These are phyloP conservation scores for Anarrhichthys ocellatus DNA, from an alignment of 2,113 vertebrate species.

Conservation along the genomic window DNA sequence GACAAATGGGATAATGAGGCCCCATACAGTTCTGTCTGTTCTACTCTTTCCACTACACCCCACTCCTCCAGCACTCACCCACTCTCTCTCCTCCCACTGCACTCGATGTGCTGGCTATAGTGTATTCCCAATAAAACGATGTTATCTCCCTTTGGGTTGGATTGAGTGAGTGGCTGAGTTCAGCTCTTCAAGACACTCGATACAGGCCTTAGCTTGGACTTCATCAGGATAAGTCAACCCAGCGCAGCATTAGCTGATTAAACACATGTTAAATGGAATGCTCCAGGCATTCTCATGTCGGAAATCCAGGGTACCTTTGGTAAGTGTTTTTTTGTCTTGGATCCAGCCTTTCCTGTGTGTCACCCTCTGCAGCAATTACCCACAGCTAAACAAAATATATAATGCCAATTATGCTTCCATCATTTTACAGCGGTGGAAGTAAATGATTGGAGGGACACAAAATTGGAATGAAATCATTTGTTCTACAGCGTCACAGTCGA, in stretches of 20 bases:
- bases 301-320: constrained; percentile 7
- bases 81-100: constrained; percentile 40
- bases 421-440: constrained; percentile 41
- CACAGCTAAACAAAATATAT: constrained; percentile 28
- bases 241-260: constrained; percentile 79
- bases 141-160: constrained; percentile 58
- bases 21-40: constrained; percentile 15
- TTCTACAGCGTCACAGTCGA: constrained; percentile 56
- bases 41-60: neutral
- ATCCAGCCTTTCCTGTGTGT: neutral
- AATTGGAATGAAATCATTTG: constrained; percentile 64
- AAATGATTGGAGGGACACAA: constrained; percentile 58
- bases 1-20: neutral
- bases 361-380: constrained; percentile 19
- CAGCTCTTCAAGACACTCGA: constrained; percentile 62
- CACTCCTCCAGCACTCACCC: constrained; percentile 15
- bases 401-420: constrained; percentile 26
- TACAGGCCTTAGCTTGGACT: constrained; percentile 57
- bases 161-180: constrained; percentile 71
- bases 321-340: neutral
- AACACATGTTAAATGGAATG: constrained; percentile 36
- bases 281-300: constrained; percentile 3
- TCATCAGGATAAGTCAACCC: constrained; percentile 59
- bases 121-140: constrained; percentile 60
- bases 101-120: constrained; percentile 43